Base-by-base conservation (phyloP, 2,113 vertebrate genomes). In the Rhinopomastus cyanomelas region DNA sequence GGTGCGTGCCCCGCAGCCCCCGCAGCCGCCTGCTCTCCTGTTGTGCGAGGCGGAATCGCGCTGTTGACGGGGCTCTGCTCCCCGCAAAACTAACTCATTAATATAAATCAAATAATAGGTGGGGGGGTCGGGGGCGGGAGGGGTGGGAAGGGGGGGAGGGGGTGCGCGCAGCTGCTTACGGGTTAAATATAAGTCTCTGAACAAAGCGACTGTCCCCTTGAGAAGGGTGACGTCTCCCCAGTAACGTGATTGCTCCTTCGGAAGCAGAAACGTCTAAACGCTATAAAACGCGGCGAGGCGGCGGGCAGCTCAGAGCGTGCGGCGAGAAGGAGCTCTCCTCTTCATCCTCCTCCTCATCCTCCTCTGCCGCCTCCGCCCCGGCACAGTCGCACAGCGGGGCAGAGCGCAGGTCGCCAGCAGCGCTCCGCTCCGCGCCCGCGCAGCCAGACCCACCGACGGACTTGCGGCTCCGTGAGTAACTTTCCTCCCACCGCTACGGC, bases 141-240 rank as follows among this genome's bases (percentile, higher is more conserved):
- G 26, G 21, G 39, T 42, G 39, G 11, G 39, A 42, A 42, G 5
- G 30, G 34, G 74, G 71, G 32, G 48, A 71, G 88, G 72, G 55
- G 81, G 71, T 81, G 66, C 39, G 55, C 34, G 59, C 46, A 51
- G 72, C 53, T 94, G 91, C 67, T 91, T 94, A 94, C 96, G 95
- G 95, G 97, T 97, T 97, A 97, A 96, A 95, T 88, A 92, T 95
- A 95, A 96, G 96, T 94, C 95, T 95, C 93, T 85, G 86, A 97
- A 91, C 95, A 96, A 97, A 94, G 94, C 96, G 91, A 93, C 98
- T 97, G 89, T 97, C 97, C 97, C 96, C 92, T 79, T 95, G 97
- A 95, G 97, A 98, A 92, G 96, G 83, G 97, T 99, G 98, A 99
- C 99, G 98, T 99, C 98, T 98, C 93, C 93, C 92, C 77, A 96